A percentile compares a stretch with the other conserved stretches of the same genome.
phyloP scores from a whole-genome alignment of 2,888 invertebrate species.

The Ormyrus rosae region DNA sequence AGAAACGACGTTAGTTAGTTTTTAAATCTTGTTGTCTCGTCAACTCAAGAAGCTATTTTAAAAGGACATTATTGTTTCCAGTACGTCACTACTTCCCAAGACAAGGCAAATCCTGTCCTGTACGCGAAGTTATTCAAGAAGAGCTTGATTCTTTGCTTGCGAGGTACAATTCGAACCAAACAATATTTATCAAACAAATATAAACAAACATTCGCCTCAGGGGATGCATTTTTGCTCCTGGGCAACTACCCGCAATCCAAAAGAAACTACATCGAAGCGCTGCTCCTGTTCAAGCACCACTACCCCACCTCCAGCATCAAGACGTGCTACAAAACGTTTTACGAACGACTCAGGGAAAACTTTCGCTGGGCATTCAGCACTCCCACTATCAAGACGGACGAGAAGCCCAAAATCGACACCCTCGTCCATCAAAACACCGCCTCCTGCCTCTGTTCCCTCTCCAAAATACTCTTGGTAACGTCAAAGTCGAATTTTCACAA shows the following conservation, averaged over 20 bases:
- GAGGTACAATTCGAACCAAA: constrained; percentile 50
- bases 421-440: constrained; percentile 56
- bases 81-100: constrained; percentile 29
- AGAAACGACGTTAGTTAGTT: constrained; percentile 54
- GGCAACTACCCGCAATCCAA: constrained; percentile 62
- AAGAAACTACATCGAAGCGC: constrained; percentile 59
- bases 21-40: neutral
- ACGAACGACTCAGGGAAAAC: constrained; percentile 52
- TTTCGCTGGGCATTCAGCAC: constrained; percentile 41
- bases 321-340: constrained; percentile 48
- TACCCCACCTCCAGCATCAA: neutral
- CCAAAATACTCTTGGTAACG: constrained; percentile 59
- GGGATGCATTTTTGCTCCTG: constrained; percentile 61
- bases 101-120: constrained; percentile 16
- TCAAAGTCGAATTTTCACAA: neutral
- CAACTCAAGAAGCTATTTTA: neutral
- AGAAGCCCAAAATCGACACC: neutral
- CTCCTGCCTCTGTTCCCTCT: constrained; percentile 57
- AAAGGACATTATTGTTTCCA: constrained; percentile 20
- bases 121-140: constrained; percentile 47
- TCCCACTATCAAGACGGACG: neutral
- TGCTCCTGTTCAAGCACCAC: constrained; percentile 34
- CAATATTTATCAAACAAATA: constrained; percentile 1
- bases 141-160: constrained; percentile 56
- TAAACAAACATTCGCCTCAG: constrained; percentile 51